Evolutionary conservation across 1,140 invertebrate genomes (phyloP).

Genomic region (Monochamus saltuarius): DNA sequence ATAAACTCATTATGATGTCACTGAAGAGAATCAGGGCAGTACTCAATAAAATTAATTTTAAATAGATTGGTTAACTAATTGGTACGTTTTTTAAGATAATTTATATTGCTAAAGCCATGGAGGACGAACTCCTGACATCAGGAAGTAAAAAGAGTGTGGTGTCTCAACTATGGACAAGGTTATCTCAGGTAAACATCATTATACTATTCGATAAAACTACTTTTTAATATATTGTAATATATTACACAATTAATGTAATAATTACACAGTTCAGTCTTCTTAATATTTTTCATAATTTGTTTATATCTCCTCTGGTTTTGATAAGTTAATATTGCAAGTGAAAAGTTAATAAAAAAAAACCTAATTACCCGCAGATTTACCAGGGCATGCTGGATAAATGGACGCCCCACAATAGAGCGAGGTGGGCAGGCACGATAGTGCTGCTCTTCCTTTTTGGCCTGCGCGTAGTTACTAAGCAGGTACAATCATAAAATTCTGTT

Average conservation of each 20-base stretch:
- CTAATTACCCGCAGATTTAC: conserved; percentile 39
- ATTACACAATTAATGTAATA: not conserved
- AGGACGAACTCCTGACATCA: conserved; percentile 56
- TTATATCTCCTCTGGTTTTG: not conserved
- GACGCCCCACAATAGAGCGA: conserved; percentile 61
- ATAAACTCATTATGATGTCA: no score
- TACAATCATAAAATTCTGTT: conserved; percentile 49
- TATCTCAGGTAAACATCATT: conserved; percentile 56
- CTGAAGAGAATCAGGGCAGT: no score
- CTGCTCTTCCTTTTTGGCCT: conserved; percentile 60
- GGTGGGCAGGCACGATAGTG: conserved; percentile 59
- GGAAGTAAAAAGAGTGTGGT: conserved; percentile 54
- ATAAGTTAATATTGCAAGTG: not conserved
- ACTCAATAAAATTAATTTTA: no score
- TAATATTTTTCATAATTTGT: conserved; percentile 1
- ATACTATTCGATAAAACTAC: not conserved
- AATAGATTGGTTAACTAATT: no score
- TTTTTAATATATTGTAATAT: not conserved
- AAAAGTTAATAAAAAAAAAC: not conserved
- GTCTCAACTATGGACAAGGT: conserved; percentile 59
- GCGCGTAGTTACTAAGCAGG: conserved; percentile 63
- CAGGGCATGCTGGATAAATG: conserved; percentile 61
- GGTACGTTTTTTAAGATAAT: conserved; percentile 4
- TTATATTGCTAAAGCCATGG: conserved; percentile 52
- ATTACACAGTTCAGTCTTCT: no score